Percentiles rank a stretch among this genome's conserved stretches.
phyloP scores from a whole-genome alignment of 30 jellyfish, hydroid and myxozoan species.

The Clytia hemisphaerica region DNA sequence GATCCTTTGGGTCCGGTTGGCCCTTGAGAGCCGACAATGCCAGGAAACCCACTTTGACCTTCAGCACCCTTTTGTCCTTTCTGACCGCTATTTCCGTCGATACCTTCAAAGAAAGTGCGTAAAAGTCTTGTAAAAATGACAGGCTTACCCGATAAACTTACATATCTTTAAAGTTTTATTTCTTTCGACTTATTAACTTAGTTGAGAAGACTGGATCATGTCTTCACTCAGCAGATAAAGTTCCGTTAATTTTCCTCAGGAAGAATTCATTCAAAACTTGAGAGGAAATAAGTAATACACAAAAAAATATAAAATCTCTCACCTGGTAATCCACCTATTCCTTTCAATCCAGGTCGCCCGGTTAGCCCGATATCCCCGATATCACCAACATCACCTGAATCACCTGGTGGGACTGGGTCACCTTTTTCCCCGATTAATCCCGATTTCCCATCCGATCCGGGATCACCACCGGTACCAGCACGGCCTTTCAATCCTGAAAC shows the following conservation, averaged over 20 bases:
- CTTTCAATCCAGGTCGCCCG: slow-evolving; percentile 38
- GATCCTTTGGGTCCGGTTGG: slow-evolving; percentile 56
- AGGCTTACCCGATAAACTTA: not conserved
- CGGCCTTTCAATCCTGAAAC: no score
- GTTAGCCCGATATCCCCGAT: slow-evolving; percentile 35
- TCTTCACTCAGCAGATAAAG: no score
- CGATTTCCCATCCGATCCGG: slow-evolving; percentile 17
- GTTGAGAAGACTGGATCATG: no score
- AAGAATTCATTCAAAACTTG: no score
- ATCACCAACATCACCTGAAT: slow-evolving; percentile 54
- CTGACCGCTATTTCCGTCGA: slow-evolving; percentile 47
- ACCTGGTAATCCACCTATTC: slow-evolving; percentile 54
- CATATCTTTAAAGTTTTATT: no score
- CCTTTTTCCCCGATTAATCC: slow-evolving; percentile 34
- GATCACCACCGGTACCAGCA: not conserved
- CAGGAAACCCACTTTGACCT: slow-evolving; percentile 84
- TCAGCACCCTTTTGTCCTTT: slow-evolving; percentile 49
- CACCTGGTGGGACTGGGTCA: slow-evolving; percentile 29
- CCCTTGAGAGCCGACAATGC: slow-evolving; percentile 83
- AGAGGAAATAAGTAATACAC: no score
- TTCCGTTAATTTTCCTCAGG: no score
- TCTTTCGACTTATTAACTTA: no score
- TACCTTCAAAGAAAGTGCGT: slow-evolving; percentile 47
- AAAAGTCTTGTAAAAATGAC: not conserved
- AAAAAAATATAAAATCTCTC: no score